These are phyloP conservation scores for Vespertilio murinus DNA, from an alignment of 2,797 vertebrate genomes.

Conservation along the genomic window DNA sequence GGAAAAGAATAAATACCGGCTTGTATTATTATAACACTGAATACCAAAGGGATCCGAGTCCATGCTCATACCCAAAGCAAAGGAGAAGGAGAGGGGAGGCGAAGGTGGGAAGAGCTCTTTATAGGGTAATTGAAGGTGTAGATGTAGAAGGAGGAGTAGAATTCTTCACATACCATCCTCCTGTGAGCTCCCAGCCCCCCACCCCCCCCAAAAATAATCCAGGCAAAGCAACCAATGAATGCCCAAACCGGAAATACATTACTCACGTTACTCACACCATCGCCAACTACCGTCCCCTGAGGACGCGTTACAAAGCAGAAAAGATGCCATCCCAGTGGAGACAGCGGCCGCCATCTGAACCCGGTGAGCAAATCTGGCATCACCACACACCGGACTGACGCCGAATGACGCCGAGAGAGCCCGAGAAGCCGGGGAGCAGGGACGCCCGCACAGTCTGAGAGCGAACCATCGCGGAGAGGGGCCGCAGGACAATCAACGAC, in stretches of 20 bases:
- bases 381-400: neutral
- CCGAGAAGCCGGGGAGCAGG: neutral
- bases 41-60: neutral
- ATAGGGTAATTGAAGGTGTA: neutral
- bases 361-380: neutral
- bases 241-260: neutral
- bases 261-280: neutral
- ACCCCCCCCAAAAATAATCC: neutral
- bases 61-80: neutral
- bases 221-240: neutral
- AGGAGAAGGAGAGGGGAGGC: no score
- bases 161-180: neutral
- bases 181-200: neutral
- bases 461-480: neutral
- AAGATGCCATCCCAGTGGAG: neutral
- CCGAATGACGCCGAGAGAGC: neutral
- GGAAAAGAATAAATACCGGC: neutral
- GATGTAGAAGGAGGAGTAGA: neutral
- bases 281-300: neutral
- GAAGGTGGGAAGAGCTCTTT: neutral
- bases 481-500: rapidly evolving
- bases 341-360: neutral
- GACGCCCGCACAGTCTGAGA: neutral
- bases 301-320: neutral
- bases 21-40: neutral